Base-by-base conservation (phyloP, 1,140 invertebrate species). In the Chelonus insularis region DNA sequence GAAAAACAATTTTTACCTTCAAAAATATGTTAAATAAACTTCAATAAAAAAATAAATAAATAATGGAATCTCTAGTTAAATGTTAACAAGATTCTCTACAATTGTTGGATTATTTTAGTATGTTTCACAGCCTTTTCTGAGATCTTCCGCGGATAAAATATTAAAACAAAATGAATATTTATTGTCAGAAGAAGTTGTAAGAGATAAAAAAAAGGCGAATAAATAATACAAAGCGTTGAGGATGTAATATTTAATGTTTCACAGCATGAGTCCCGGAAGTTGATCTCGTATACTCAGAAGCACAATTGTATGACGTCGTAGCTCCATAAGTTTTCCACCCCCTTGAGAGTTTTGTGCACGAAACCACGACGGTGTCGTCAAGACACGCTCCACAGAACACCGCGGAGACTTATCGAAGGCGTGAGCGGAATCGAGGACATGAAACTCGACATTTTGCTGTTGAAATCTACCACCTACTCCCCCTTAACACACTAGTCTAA, bases 381-480 rank as follows among this genome's bases (percentile, higher is more conserved):
- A 25, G 21, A 48, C 45, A 48, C 21, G 11, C 20, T 23, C 45
- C 11, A 18, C 11, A 23, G 20, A 48, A 23, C 45, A n/a, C 21
- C 20, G 18, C 3, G 21, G 8, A 8, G 41, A 20, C 20, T 48
- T 48, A 48, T 48, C 45, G 45, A 48, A 48, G 20, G 45, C 45
- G 45, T 48, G 45, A 48, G 20, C 21, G 14, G 20, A 48, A 48
- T 48, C 23, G 45, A 23, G 45, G 45, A 48, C 45, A 18, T 25
- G 45, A 25, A 25, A 48, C 45, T 48, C 18, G 21, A 48, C 45
- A 25, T 48, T 43, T 43, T 20, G 18, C 12, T 25, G 45, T 12
- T 25, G 45, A 48, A 14, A 48, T 48, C 45, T n/a, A 4, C 20
- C 11, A n/a, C 45, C n/a, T n/a, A n/a, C n/a, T n/a, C n/a, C n/a